These are phyloP conservation scores for Trachops cirrhosus DNA, from an alignment of 2,797 vertebrate species.

Conservation along the genomic window DNA sequence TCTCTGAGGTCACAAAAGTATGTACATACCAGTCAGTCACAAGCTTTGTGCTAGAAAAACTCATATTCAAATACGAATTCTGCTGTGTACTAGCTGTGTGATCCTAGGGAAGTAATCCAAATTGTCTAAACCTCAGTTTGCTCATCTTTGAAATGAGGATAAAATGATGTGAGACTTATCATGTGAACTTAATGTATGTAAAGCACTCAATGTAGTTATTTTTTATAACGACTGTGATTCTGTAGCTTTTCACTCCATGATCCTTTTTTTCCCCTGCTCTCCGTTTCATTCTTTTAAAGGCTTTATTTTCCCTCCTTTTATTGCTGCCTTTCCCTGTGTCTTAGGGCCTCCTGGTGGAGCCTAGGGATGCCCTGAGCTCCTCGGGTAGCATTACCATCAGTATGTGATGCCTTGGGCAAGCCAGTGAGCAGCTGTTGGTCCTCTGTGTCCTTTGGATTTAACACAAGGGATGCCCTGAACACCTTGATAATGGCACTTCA, in stretches of 20 bases:
- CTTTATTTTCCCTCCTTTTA: not conserved
- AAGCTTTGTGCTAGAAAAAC: not conserved
- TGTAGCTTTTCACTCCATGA: not conserved
- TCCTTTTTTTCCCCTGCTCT: not conserved
- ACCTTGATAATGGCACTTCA: not conserved
- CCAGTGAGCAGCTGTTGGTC: not conserved
- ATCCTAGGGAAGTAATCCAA: not conserved
- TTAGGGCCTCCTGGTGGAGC: not conserved
- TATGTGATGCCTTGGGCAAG: not conserved
- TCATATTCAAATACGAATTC: not conserved
- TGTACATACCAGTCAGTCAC: not conserved
- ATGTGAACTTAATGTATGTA: not conserved
- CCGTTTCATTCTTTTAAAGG: not conserved
- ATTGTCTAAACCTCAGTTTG: not conserved
- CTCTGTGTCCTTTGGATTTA: not conserved
- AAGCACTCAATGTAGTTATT: not conserved
- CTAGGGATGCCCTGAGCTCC: not conserved
- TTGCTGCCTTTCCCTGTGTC: not conserved
- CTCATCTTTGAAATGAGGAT: not conserved
- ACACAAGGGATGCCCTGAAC: not conserved
- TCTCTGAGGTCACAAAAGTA: not conserved
- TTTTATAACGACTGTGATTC: not conserved
- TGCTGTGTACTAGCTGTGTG: not conserved
- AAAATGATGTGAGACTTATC: not conserved
- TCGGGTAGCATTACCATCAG: accelerated